phyloP scores from a whole-genome alignment of 2,888 invertebrate genomes.

The Eupithecia exiguata region DNA sequence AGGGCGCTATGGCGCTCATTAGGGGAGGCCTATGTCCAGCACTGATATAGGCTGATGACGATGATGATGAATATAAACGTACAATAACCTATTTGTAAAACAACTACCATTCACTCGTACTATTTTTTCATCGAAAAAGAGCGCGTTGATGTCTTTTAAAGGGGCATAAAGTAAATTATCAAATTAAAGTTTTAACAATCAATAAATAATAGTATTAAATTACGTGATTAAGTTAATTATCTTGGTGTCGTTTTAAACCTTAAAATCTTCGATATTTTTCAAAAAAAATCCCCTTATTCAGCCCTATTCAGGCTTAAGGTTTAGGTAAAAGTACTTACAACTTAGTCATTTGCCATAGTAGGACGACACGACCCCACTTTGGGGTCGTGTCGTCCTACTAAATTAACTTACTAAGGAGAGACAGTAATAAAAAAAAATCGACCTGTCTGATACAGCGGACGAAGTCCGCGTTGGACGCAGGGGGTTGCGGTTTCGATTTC shows the following conservation, averaged over 20 bases:
- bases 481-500: background rate
- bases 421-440: background rate
- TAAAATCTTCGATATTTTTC: background rate
- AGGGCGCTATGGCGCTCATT: too few relatives aligned
- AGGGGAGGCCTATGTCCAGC: too few relatives aligned
- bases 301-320: background rate
- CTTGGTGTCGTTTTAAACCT: background rate
- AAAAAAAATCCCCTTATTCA: too few relatives aligned
- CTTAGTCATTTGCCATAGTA: background rate
- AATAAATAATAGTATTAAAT: background rate
- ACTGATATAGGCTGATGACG: too few relatives aligned
- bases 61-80: too few relatives aligned
- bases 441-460: background rate
- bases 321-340: background rate
- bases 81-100: background rate
- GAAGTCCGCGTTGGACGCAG: background rate
- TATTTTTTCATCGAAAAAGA: background rate
- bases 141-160: constrained; percentile 11
- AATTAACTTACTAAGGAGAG: background rate
- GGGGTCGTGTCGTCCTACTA: background rate
- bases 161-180: background rate
- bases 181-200: background rate
- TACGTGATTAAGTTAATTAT: background rate
- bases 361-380: too few relatives aligned
- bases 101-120: background rate